Evolutionary conservation across 2,888 invertebrate species (phyloP).

Genomic region (Metellina segmentata): DNA sequence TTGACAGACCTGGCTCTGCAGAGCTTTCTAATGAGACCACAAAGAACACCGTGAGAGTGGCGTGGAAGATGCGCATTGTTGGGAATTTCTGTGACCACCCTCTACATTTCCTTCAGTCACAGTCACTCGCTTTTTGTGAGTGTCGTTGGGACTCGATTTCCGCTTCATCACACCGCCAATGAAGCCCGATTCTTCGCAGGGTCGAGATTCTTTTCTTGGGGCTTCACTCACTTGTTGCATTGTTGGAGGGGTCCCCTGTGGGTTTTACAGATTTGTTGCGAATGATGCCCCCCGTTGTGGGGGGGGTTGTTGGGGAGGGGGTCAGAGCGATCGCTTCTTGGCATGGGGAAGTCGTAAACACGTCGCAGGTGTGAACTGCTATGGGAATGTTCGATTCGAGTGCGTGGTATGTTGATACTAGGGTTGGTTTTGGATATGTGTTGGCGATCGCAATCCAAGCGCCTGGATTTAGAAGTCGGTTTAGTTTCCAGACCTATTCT

Average conservation of each 20-base stretch:
- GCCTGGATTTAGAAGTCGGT: too few relatives aligned
- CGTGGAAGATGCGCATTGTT: conserved; percentile 31
- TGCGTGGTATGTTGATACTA: too few relatives aligned
- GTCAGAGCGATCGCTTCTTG: conserved; percentile 14
- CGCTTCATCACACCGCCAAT: conserved; percentile 47
- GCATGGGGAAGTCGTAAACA: conserved; percentile 50
- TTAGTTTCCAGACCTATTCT: too few relatives aligned
- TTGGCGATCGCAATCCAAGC: too few relatives aligned
- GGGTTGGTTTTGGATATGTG: too few relatives aligned
- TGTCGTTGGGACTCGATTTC: conserved; percentile 17
- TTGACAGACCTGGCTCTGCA: conserved; percentile 32
- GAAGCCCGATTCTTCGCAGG: conserved; percentile 46
- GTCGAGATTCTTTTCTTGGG: background rate
- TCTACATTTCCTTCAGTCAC: conserved; percentile 1
- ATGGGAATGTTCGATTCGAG: background rate
- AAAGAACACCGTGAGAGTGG: conserved; percentile 44
- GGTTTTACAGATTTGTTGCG: conserved; percentile 49
- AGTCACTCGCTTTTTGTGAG: background rate
- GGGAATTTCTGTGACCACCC: conserved; percentile 8
- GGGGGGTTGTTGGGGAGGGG: conserved; percentile 28
- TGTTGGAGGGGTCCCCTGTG: conserved; percentile 27
- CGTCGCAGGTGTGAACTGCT: conserved; percentile 37
- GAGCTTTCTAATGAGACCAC: conserved; percentile 56
- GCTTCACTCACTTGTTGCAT: background rate
- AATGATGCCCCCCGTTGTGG: conserved; percentile 11